phyloP scores from a whole-genome alignment of 2,113 vertebrate genomes.

The Pelmatolapia mariae region DNA sequence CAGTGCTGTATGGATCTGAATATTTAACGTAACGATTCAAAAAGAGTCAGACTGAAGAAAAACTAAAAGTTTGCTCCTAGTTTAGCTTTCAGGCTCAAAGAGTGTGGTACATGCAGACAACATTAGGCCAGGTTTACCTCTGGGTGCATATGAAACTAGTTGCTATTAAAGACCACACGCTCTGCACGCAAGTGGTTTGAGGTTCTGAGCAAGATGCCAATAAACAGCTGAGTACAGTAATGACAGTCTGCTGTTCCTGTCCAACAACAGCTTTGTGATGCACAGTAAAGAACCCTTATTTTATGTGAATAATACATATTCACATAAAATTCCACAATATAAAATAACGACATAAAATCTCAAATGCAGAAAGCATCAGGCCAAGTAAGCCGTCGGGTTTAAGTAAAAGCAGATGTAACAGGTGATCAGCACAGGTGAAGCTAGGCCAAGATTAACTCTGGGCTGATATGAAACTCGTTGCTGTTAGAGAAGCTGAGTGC shows the following conservation, averaged over 20 bases:
- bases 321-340: fast-evolving
- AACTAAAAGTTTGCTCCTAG: background rate
- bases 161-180: background rate
- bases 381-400: background rate
- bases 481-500: background rate
- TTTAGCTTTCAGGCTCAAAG: background rate
- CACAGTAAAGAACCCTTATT: background rate
- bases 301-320: background rate
- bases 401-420: background rate
- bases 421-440: background rate
- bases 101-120: fast-evolving
- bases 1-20: fast-evolving
- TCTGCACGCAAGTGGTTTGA: fast-evolving
- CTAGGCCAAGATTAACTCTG: background rate
- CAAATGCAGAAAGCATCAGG: fast-evolving
- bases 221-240: fast-evolving
- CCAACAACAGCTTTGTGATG: background rate
- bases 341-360: fast-evolving
- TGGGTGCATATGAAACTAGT: background rate
- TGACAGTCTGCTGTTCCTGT: background rate
- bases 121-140: background rate
- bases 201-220: background rate
- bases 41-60: background rate
- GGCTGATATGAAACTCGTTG: fast-evolving
- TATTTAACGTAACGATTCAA: background rate